These are phyloP conservation scores for Salvelinus alpinus DNA, from an alignment of 2,113 vertebrate genomes.

Conservation along the genomic window DNA sequence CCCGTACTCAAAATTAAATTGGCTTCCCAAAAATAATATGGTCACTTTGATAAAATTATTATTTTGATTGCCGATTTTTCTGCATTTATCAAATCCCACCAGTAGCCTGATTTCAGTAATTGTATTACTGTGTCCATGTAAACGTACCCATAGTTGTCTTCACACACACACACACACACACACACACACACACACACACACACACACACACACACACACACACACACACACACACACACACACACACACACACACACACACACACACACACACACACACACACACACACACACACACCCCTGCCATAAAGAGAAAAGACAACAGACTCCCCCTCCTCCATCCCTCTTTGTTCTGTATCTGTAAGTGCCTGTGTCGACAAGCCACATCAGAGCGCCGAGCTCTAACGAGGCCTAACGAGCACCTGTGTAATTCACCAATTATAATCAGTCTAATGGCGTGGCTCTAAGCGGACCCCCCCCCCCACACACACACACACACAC, in stretches of 20 bases:
- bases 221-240: too few species aligned
- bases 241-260: not conserved
- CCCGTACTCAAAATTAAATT: too few species aligned
- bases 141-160: too few species aligned
- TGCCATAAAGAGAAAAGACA: not conserved
- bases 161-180: not conserved
- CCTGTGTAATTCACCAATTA: slow-evolving; percentile 46
- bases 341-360: not conserved
- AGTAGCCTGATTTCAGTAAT: too few species aligned
- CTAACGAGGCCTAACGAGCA: slow-evolving; percentile 37
- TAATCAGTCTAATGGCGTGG: slow-evolving; percentile 30
- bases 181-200: not conserved
- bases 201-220: too few species aligned
- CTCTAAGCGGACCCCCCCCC: not conserved
- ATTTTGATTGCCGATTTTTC: too few species aligned
- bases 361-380: slow-evolving; percentile 9
- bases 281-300: not conserved
- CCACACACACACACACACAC: not conserved
- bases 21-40: too few species aligned
- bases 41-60: too few species aligned
- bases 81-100: too few species aligned
- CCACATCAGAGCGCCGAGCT: slow-evolving; percentile 14
- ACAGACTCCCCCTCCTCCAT: not conserved
- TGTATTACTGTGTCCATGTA: too few species aligned
- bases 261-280: not conserved